A percentile compares a stretch with the other conserved stretches of the same genome.
phyloP scores from a whole-genome alignment of 2,797 vertebrate genomes.

The Enoplosus armatus region DNA sequence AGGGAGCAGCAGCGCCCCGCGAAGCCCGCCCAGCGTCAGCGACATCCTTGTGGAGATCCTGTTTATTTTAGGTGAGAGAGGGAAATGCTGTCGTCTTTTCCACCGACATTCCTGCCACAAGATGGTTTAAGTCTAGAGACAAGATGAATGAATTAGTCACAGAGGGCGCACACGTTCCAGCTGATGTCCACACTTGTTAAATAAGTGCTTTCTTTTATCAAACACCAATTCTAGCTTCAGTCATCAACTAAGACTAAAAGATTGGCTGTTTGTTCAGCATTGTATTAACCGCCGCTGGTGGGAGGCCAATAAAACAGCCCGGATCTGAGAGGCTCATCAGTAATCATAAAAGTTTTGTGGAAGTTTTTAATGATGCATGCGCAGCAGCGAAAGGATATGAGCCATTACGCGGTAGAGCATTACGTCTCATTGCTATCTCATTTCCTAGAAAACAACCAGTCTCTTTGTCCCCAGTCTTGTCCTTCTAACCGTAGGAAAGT shows the following conservation, averaged over 20 bases:
- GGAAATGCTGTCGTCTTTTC: fast-evolving
- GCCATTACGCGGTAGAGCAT: constrained; percentile 45
- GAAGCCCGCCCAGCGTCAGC: constrained; percentile 93
- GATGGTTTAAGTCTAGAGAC: background rate
- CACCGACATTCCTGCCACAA: too few species aligned
- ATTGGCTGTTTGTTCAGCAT: background rate
- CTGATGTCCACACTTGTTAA: background rate
- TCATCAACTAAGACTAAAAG: constrained; percentile 2
- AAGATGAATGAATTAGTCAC: background rate
- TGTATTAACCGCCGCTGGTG: constrained; percentile 4
- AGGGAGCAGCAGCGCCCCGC: constrained; percentile 84
- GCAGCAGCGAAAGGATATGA: constrained; percentile 57
- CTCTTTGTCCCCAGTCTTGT: constrained; percentile 17
- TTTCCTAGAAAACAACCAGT: constrained; percentile 49
- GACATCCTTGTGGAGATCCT: constrained; percentile 98
- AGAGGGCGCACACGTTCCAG: background rate
- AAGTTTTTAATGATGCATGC: constrained; percentile 61
- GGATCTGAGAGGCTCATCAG: constrained; percentile 8
- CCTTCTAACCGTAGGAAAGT: constrained; percentile 38
- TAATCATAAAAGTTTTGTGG: constrained; percentile 35
- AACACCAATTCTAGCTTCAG: background rate
- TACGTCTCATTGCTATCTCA: constrained; percentile 50
- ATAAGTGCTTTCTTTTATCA: background rate
- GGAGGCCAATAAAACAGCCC: constrained; percentile 7
- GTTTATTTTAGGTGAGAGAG: constrained; percentile 93